Evolutionary conservation across 2,797 vertebrate genomes (phyloP), one percentile per base, ranked within the genome.

Genomic region (Coccyzus lansbergi): DNA sequence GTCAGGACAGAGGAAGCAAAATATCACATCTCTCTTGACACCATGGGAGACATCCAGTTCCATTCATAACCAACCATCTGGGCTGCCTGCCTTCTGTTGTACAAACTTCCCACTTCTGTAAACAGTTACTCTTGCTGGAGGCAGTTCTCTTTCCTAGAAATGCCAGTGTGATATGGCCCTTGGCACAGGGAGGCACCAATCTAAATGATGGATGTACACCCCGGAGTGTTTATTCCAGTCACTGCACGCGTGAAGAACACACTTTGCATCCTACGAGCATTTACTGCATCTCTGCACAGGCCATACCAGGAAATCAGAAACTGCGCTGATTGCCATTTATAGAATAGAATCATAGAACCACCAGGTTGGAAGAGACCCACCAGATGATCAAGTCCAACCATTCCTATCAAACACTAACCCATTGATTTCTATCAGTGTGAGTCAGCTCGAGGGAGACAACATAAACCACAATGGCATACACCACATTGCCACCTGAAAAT

Each of bases 191-290:
- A 77, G 38, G 34, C 84, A 71, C 63, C 51, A 9, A 75, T 64
- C 80, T 65, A 42, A 71, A 81, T 95, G 96, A 97, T 88, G 89
- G 88, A 97, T 68, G 70, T 48, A 49, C 48, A 55, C 84, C 94
- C 94, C 58, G 90, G 82, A 93, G 95, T 79, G 83, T 74, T 93
- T 87, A 38, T 94, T 92, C 75, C 86, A 21, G 80, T 6, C 71
- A 56, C 79, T 59, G 76, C 83, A 53, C 25, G 70, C 48, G 10
- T 53, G 55, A 75, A 78, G 96, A 95, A 90, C 92, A 63, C 65
- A 83, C 55, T 83, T 81, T 59, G 76, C 34, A 13, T 65, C 48
- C 64, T 28, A 3, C 21, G 9, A 69, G 58, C 42, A 44, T 72
- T 82, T 70, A 34, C 64, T 26, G 78, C 72, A 33, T 22, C 71